phyloP scores from a whole-genome alignment of 2,888 invertebrate genomes.

The Hyposoter didymator region DNA sequence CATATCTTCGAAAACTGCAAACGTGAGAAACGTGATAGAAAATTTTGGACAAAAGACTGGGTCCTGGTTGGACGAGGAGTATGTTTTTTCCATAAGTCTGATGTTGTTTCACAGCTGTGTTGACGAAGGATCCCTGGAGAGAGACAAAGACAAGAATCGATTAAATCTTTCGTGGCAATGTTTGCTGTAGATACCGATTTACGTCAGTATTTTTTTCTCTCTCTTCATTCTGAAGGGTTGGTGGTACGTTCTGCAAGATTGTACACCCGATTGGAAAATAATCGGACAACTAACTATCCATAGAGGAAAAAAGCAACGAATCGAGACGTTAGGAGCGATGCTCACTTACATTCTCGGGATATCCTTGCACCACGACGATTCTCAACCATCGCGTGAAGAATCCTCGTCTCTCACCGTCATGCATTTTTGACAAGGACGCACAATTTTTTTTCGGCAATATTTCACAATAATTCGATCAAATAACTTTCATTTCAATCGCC shows the following conservation, averaged over 20 bases:
- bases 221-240: neutral
- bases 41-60: slow-evolving; percentile 83
- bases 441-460: slow-evolving; percentile 2
- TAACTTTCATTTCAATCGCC: neutral
- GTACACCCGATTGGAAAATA: neutral
- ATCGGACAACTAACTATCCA: neutral
- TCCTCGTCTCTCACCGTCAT: slow-evolving; percentile 75
- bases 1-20: slow-evolving; percentile 87
- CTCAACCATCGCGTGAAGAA: slow-evolving; percentile 79
- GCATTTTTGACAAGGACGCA: slow-evolving; percentile 72
- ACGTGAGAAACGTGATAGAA: slow-evolving; percentile 88
- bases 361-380: slow-evolving; percentile 78
- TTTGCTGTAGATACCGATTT: neutral
- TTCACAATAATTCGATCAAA: neutral
- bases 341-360: slow-evolving; percentile 76
- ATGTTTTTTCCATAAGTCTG: slow-evolving; percentile 86
- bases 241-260: slow-evolving; percentile 1
- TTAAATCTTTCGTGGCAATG: neutral
- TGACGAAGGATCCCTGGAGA: slow-evolving; percentile 88
- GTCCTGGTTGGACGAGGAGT: slow-evolving; percentile 85
- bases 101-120: slow-evolving; percentile 84
- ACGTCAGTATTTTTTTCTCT: neutral
- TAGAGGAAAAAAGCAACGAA: neutral
- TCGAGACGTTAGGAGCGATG: slow-evolving; percentile 5
- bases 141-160: neutral